phyloP scores from a whole-genome alignment of 2,797 vertebrate genomes.

The Parotocinclus haroldoi region DNA sequence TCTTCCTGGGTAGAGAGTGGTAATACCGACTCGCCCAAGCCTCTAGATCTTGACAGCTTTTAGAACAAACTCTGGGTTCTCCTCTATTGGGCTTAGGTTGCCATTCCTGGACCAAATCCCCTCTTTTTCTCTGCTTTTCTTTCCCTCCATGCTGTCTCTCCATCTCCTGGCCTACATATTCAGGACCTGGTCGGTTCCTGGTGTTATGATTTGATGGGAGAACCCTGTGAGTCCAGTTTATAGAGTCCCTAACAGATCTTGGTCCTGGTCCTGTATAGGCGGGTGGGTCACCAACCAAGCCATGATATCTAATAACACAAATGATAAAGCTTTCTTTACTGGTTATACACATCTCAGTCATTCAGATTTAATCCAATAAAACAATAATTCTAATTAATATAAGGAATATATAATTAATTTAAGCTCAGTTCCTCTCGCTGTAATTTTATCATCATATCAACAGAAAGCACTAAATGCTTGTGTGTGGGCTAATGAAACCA shows the following conservation, averaged over 20 bases:
- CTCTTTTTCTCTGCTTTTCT: constrained; percentile 42
- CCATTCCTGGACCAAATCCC: constrained; percentile 60
- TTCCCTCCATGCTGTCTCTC: constrained; percentile 11
- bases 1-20: constrained; percentile 65
- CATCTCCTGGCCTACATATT: constrained; percentile 48
- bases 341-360: no score
- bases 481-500: no score
- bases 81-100: constrained; percentile 55
- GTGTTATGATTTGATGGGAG: constrained; percentile 46
- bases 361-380: no score
- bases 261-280: constrained; percentile 57
- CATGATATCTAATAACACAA: not conserved
- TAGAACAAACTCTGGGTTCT: constrained; percentile 51
- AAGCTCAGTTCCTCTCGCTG: no score
- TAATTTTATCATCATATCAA: no score
- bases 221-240: constrained; percentile 56
- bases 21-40: constrained; percentile 67
- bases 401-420: no score
- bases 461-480: no score
- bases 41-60: constrained; percentile 66
- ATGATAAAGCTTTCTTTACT: no score
- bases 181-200: constrained; percentile 49
- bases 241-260: constrained; percentile 53
- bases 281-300: constrained; percentile 51
- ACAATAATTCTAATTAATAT: no score